phyloP scores from a whole-genome alignment of 92 coral and sea anemone genomes.

The Ricordea florida region DNA sequence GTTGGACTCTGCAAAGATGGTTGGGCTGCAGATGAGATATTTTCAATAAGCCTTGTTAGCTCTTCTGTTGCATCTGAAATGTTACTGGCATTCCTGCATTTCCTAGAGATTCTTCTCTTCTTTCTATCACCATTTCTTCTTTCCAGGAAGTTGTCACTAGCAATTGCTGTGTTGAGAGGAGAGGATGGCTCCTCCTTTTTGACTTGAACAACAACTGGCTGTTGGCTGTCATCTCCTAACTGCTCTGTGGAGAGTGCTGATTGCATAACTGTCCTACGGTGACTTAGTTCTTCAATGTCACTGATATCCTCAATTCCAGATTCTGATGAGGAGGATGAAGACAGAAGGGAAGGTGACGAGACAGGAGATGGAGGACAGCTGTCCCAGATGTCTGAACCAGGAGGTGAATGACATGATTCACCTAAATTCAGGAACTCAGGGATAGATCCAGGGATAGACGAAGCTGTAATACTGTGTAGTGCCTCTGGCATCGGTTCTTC shows the following conservation, averaged over 20 bases:
- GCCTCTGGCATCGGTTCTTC: no score
- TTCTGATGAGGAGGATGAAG: constrained; percentile 77
- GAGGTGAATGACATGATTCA: not conserved
- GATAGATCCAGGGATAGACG: not conserved
- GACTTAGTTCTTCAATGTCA: constrained; percentile 61
- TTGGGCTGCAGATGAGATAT: not conserved
- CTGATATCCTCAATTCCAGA: constrained; percentile 85
- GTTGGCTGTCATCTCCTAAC: no score
- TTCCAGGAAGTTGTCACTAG: not conserved
- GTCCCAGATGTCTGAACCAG: constrained; percentile 64
- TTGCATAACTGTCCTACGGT: not conserved
- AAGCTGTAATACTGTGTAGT: no score
- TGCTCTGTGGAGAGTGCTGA: no score
- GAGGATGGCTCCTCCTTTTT: constrained; percentile 18
- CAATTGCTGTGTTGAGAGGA: constrained; percentile 24
- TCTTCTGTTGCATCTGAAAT: constrained; percentile 15
- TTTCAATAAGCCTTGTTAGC: constrained; percentile 15
- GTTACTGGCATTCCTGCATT: not conserved
- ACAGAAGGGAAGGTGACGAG: constrained; percentile 66
- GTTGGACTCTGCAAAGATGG: no score
- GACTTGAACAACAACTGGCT: not conserved
- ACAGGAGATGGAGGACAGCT: constrained; percentile 63
- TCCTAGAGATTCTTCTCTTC: no score
- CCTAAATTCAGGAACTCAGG: constrained; percentile 9
- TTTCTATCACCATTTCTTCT: not conserved